phyloP scores from a whole-genome alignment of 2,888 invertebrate species.

The Seira musarum region DNA sequence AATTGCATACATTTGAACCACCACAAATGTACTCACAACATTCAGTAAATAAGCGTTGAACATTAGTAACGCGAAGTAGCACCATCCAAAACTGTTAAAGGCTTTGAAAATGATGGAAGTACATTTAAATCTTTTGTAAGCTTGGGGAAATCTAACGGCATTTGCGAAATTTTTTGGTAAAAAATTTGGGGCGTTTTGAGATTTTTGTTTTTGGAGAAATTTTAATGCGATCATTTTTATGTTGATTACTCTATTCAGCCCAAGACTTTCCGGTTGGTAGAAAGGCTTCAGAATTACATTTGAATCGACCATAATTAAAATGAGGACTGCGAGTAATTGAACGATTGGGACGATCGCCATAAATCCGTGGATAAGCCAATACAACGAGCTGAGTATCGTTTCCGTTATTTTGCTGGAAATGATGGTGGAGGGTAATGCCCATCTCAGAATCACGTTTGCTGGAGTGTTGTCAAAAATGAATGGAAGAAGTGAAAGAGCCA shows the following conservation, averaged over 20 bases:
- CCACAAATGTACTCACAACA: conserved; percentile 14
- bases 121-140: not conserved
- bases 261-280: not conserved
- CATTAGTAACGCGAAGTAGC: not conserved
- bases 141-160: not conserved
- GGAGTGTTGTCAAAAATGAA: conserved; percentile 24
- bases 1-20: not conserved
- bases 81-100: conserved; percentile 9
- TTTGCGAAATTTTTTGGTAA: not conserved
- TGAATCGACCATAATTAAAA: conserved; percentile 6
- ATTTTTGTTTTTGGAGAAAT: not conserved
- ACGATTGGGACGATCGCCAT: conserved; percentile 6
- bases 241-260: too few species aligned
- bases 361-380: conserved; percentile 27
- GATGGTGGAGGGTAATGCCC: not conserved
- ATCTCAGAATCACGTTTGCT: conserved; percentile 5
- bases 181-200: too few species aligned
- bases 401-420: too few species aligned
- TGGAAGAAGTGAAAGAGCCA: conserved; percentile 20
- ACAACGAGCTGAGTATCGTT: conserved; percentile 19
- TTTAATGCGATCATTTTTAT: too few species aligned
- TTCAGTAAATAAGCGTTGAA: not conserved
- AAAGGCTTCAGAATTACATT: not conserved
- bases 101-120: conserved; percentile 15
- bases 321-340: not conserved